Evolutionary conservation across 2,797 vertebrate genomes (phyloP), one percentile per base, ranked within the genome.

Genomic region (Diglossa cyanea): DNA sequence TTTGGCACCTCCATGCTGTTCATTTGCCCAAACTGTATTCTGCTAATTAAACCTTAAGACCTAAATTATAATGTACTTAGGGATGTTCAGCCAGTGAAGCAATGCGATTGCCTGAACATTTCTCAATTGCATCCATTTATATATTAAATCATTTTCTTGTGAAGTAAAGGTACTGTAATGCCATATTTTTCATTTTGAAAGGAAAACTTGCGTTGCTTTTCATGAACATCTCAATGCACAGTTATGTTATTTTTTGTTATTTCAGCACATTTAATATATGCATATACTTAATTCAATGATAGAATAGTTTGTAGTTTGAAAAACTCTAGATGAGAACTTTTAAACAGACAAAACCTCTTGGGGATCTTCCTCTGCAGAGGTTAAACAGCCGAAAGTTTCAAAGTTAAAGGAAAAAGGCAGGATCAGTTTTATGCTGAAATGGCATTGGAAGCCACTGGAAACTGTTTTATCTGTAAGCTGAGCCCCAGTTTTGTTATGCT

Each of bases 31-130:
- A 96, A 96, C 92, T 94, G 66, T 95, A 97, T 94, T 97, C 96
- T 92, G 94, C 96, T 97, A 97, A 97, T 98, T 98, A 97, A 97
- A 97, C 96, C 90, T 86, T 90, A 92, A 97, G 94, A 97, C 96
- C 96, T 94, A 96, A 97, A 97, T 97, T 94, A 96, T 83, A 88
- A 88, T 74, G 81, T 84, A 74, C 72, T 97, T 91, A 76, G 75
- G 42, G 54, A 88, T 85, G 53, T 83, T 94, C 72, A 79, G 90
- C 89, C 91, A 96, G 77, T 72, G 85, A 93, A 88, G 44, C 57
- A 66, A 62, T 86, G 62, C 0, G 0, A 62, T 51, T 86, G 74
- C 40, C 72, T 95, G 93, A 94, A 72, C 10, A 40, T 91, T 84
- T 88, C 62, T 82, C 51, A 47, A 65, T 82, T 82, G 48, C 35